Conservation (phyloP, 2,113 vertebrate species). For the Phylloscopus trochiloides region DNA sequence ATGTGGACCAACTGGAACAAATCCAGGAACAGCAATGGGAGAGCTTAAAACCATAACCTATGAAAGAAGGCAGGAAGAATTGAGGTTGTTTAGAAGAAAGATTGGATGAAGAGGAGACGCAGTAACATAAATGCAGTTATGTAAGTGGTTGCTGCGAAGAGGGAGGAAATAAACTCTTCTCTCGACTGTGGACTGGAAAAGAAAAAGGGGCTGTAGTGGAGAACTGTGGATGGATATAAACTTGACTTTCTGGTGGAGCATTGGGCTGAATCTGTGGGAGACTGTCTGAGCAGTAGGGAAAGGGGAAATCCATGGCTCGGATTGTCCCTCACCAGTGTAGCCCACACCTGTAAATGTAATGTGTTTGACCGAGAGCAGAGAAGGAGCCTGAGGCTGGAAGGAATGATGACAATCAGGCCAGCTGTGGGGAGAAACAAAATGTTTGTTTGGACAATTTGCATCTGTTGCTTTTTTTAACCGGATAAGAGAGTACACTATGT, state of each 20-base stretch:
- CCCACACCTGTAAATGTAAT: constrained; percentile 18
- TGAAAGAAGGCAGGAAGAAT: background rate
- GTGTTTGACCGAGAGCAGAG: background rate
- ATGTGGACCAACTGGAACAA: background rate
- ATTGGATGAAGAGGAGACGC: background rate
- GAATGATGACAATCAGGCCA: constrained; percentile 40
- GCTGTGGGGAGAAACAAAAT: constrained; percentile 68
- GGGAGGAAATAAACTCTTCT: constrained; percentile 22
- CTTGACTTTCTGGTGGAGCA: background rate
- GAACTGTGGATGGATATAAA: background rate
- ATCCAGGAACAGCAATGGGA: background rate
- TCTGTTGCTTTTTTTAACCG: constrained; percentile 71
- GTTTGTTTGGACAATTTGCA: constrained; percentile 80
- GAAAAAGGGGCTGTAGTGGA: background rate
- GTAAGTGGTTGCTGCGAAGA: background rate
- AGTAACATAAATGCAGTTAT: background rate
- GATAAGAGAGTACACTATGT: constrained; percentile 65
- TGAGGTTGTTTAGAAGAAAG: background rate
- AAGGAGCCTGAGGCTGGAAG: background rate
- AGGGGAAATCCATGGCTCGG: fast-evolving
- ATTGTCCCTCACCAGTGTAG: background rate
- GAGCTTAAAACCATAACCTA: background rate
- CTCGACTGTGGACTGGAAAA: background rate
- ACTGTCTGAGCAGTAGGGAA: background rate
- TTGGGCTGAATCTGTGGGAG: background rate